Evolutionary conservation across 2,888 invertebrate species (phyloP).

Genomic region (Willowsia nigromaculata): DNA sequence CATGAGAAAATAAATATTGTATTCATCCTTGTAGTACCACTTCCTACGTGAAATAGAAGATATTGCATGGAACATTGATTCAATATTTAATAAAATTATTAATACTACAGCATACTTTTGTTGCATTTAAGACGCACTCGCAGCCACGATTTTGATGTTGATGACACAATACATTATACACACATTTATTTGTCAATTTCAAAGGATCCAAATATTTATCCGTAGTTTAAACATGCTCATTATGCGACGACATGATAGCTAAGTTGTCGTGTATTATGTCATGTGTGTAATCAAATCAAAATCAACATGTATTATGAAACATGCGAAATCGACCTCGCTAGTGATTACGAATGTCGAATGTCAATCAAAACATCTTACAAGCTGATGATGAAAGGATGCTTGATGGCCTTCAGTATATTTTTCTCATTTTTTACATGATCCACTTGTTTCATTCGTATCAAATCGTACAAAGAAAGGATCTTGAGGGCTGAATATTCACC

Average conservation of each 20-base stretch:
- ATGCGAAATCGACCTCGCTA: conserved; percentile 22
- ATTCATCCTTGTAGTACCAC: conserved; percentile 94
- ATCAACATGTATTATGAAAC: not conserved
- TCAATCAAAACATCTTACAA: conserved; percentile 85
- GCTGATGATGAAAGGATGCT: conserved; percentile 97
- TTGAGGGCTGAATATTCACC: conserved; percentile 95
- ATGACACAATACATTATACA: not conserved
- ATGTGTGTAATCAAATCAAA: not conserved
- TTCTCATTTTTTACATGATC: conserved; percentile 99
- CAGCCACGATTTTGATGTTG: not conserved
- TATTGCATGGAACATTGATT: not conserved
- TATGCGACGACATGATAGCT: not conserved
- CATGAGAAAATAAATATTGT: conserved; percentile 97
- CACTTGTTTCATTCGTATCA: conserved; percentile 96
- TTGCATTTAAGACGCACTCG: not conserved
- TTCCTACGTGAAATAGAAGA: conserved; percentile 84
- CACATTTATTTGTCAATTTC: conserved; percentile 8
- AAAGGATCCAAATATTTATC: not conserved
- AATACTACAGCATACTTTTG: not conserved
- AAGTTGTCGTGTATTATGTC: not conserved
- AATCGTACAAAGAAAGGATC: conserved; percentile 94
- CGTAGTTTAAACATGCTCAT: not conserved
- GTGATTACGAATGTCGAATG: conserved; percentile 45
- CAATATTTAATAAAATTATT: not conserved
- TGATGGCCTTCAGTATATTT: conserved; percentile 92